Evolutionary conservation across 2,113 vertebrate genomes (phyloP).

Genomic region (Calidris pugnax): DNA sequence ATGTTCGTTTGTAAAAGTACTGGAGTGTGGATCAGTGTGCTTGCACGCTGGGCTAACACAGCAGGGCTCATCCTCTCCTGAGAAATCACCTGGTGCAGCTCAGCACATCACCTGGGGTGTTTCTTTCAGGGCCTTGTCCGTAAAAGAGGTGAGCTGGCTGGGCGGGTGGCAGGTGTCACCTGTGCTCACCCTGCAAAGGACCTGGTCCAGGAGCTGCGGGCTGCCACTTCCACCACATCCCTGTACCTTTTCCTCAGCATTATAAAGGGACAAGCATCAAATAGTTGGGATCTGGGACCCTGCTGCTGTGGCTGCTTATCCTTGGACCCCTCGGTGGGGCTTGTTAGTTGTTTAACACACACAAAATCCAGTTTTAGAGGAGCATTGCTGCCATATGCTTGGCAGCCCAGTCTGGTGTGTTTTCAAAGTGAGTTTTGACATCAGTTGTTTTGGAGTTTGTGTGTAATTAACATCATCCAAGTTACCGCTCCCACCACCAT

Average conservation of each 20-base stretch:
- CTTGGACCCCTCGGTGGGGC: not conserved
- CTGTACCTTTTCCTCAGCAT: not conserved
- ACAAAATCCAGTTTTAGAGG: not conserved
- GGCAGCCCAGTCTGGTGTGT: not conserved
- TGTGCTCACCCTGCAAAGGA: not conserved
- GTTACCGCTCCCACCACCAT: conserved; percentile 26
- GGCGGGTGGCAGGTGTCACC: accelerated
- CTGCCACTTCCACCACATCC: not conserved
- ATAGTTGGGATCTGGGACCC: not conserved
- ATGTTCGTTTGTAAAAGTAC: not conserved
- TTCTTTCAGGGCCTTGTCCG: not conserved
- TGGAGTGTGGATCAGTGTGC: not conserved
- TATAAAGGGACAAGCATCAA: not conserved
- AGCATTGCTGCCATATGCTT: not conserved
- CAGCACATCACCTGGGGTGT: not conserved
- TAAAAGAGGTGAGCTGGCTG: not conserved
- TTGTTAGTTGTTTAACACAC: not conserved
- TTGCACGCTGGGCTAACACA: not conserved
- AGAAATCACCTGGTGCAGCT: not conserved
- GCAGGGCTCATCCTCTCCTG: not conserved
- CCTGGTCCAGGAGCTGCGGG: not conserved
- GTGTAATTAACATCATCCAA: not conserved
- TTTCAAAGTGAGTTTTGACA: conserved; percentile 22
- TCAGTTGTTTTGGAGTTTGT: conserved; percentile 14
- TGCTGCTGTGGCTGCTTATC: not conserved